Evolutionary conservation across 2,797 vertebrate species (phyloP).

Genomic region (Intellagama lesueurii): DNA sequence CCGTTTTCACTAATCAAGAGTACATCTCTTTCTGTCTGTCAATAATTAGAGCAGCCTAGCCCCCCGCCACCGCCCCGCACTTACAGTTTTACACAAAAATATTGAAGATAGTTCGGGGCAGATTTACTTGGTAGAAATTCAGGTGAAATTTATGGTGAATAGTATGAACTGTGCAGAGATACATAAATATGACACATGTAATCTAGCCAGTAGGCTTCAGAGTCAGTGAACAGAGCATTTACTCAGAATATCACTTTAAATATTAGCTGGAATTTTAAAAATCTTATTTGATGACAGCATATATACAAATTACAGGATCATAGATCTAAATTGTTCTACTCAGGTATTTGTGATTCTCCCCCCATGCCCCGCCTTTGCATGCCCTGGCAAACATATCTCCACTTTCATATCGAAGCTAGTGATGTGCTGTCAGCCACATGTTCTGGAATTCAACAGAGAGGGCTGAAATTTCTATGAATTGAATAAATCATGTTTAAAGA

Average conservation of each 20-base stretch:
- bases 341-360: background rate
- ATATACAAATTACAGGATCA: background rate
- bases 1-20: background rate
- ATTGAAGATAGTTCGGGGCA: background rate
- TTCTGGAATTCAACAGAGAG: slow-evolving; percentile 61
- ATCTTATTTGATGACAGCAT: background rate
- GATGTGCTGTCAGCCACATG: slow-evolving; percentile 57
- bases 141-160: slow-evolving; percentile 25
- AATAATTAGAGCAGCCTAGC: background rate
- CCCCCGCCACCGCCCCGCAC: too few species aligned
- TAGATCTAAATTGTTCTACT: background rate
- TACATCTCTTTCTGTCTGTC: background rate
- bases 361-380: background rate
- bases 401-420: background rate
- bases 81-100: slow-evolving; percentile 1
- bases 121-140: slow-evolving; percentile 1
- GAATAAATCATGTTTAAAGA: slow-evolving; percentile 83
- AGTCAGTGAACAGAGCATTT: slow-evolving; percentile 46
- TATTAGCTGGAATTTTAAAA: too few species aligned
- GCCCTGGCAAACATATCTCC: background rate
- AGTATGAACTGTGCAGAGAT: background rate
- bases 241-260: background rate
- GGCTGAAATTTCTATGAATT: slow-evolving; percentile 80
- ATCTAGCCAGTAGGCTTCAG: slow-evolving; percentile 20
- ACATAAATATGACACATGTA: background rate